Evolutionary conservation across 1,140 invertebrate genomes (phyloP), one percentile per base, ranked within the genome.

Genomic region (Vanessa atalanta): DNA sequence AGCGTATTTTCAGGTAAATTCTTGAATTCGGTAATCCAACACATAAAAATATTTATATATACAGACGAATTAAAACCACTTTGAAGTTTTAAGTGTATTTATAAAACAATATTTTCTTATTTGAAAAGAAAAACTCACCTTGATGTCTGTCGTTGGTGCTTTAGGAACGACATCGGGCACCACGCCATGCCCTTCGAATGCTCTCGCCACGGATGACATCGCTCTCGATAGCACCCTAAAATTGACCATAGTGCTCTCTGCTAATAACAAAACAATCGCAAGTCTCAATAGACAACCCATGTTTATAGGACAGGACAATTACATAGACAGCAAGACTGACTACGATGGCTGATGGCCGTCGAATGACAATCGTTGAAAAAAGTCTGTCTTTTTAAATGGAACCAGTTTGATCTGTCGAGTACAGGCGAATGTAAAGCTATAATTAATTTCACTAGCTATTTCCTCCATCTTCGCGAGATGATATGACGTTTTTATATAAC

Each of bases 211-310:
- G n/a, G 85, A 84, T 67, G 93, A 86, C 91, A 93, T 93, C 14
- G 82, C 85, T 87, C 91, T 81, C 31, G 84, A 83, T 63, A 93
- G 76, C 80, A 92, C 83, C 86, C 91, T 91, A 88, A 90, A 93
- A 91, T 89, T 89, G 85, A 93, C 88, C 86, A 92, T 89, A 88
- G 78, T 82, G 84, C 82, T 84, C 81, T 86, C 78, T 79, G 89
- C 86, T 84, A 90, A 79, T 84, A 92, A 90, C 81, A 91, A 88
- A 88, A 92, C 77, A 83, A 91, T 82, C 68, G 74, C 81, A 82
- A 76, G 80, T 83, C 82, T 89, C 72, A 92, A 77, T 83, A 90
- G 77, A 65, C 73, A 79, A 65, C 68, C 70, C 88, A 87, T 88
- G 55, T 69, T 79, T 0, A 16, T 16, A 9, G 51, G 12, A 57